Base-by-base conservation (phyloP, 2,113 vertebrate genomes). In the Melanerpes formicivorus region DNA sequence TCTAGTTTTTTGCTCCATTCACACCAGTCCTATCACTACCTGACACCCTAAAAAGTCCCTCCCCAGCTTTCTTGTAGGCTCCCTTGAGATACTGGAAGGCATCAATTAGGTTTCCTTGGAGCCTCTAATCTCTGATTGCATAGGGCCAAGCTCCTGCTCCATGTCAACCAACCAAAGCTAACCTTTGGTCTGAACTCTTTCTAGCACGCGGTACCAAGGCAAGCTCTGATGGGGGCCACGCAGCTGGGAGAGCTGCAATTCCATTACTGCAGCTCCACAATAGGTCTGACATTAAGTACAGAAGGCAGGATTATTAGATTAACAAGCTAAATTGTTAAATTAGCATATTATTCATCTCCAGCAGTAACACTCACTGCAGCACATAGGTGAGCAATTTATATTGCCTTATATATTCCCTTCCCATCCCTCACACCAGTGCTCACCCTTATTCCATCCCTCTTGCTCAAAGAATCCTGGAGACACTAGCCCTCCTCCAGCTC, bases 241-340 rank as follows among this genome's bases (percentile, higher is more conserved):
- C 48, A 69, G 70, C 74, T 76, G 11, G 0, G 42, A 85, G 56
- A 87, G 87, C 89, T 74, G 32, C 72, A 96, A 92, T 91, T 95
- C 91, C 91, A 93, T 94, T 93, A 72, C 58, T 67, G 81, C 69
- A 83, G 93, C 72, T 69, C 56, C 66, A 91, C 84, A 92, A 90
- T 5, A 87, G 66, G n/a, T 34, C 84, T 92, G 93, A 90, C 1
- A 0, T 78, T 71, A 60, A 88, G 46, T 42, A 88, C 77, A 83
- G 79, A 50, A 67, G 69, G 62, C 84, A 96, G 82, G 87, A 93
- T 94, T 94, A 92, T 83, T 80, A 91, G 89, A 93, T 94, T 95
- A 90, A 64, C 62, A 44, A 69, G 16, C 40, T 22, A 83, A 95
- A 87, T 85, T 92, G 79, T 92, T 91, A 90, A 89, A 92, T 93